Percentiles rank a stretch among this genome's conserved stretches.
Evolutionary conservation across 2,113 vertebrate species (phyloP).

Genomic region (Neomonachus schauinslandi): DNA sequence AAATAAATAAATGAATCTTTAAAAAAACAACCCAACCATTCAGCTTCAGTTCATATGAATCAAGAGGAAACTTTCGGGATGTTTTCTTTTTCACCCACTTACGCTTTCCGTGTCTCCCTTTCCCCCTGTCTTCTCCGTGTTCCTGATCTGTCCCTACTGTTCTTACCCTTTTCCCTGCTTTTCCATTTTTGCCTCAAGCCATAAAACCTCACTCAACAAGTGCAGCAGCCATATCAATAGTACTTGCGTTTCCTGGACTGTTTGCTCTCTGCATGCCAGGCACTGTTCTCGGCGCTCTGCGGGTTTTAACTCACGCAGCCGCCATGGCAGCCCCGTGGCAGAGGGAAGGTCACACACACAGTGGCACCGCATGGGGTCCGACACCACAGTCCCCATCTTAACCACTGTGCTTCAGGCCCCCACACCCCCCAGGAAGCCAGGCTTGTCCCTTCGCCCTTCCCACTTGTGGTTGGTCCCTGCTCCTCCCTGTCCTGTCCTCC

Average conservation of each 20-base stretch:
- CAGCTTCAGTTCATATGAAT: background rate
- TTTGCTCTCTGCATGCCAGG: background rate
- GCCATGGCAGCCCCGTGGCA: background rate
- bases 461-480: too few species aligned
- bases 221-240: rapidly evolving
- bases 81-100: too few species aligned
- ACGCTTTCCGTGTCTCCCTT: background rate
- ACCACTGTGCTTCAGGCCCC: background rate
- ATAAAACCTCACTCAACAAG: background rate
- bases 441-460: background rate
- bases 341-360: background rate
- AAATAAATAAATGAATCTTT: background rate
- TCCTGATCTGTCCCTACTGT: background rate
- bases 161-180: background rate
- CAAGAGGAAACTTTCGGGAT: background rate
- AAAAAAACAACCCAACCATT: background rate
- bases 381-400: background rate
- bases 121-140: background rate
- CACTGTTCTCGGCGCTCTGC: rapidly evolving
- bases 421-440: rapidly evolving
- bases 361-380: too few species aligned
- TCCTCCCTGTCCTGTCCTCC: background rate
- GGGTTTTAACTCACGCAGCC: rapidly evolving
- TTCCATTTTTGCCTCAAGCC: background rate
- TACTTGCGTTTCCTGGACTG: rapidly evolving